These are phyloP conservation scores for Euwallacea fornicatus DNA, from an alignment of 1,140 invertebrate genomes.

Conservation along the genomic window DNA sequence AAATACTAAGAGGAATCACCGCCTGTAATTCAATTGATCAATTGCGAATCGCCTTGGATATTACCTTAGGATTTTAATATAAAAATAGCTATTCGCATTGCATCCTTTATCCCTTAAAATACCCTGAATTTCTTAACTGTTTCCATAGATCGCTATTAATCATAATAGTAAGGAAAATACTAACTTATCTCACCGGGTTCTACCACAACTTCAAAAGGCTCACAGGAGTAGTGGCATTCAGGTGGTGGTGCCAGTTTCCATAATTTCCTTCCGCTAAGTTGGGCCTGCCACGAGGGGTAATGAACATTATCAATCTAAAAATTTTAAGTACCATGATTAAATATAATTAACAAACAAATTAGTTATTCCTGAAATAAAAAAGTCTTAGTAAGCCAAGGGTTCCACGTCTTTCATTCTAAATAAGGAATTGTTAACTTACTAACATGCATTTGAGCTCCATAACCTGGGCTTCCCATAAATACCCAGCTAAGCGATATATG, in stretches of 20 bases:
- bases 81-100: background rate
- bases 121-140: background rate
- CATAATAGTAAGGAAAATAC: conserved; percentile 45
- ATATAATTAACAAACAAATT: conserved; percentile 6
- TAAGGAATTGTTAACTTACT: conserved; percentile 55
- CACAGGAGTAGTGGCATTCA: conserved; percentile 82
- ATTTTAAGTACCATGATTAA: conserved; percentile 12
- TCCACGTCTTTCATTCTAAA: background rate
- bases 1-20: too few species aligned
- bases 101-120: conserved; percentile 1
- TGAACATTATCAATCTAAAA: conserved; percentile 85
- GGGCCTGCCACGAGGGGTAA: conserved; percentile 93
- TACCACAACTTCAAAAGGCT: conserved; percentile 69
- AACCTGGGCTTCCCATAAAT: conserved; percentile 91
- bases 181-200: conserved; percentile 88
- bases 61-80: background rate
- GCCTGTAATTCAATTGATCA: too few species aligned
- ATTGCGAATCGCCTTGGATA: background rate
- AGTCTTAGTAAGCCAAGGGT: background rate
- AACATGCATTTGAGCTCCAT: conserved; percentile 93
- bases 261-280: conserved; percentile 79
- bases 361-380: too few species aligned
- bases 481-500: conserved; percentile 91
- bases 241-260: conserved; percentile 87
- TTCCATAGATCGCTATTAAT: background rate